A percentile compares a stretch with the other conserved stretches of the same genome.
Conservation (phyloP, 37 sponge, comb jelly and placozoan species). For the Crambe crambe region DNA sequence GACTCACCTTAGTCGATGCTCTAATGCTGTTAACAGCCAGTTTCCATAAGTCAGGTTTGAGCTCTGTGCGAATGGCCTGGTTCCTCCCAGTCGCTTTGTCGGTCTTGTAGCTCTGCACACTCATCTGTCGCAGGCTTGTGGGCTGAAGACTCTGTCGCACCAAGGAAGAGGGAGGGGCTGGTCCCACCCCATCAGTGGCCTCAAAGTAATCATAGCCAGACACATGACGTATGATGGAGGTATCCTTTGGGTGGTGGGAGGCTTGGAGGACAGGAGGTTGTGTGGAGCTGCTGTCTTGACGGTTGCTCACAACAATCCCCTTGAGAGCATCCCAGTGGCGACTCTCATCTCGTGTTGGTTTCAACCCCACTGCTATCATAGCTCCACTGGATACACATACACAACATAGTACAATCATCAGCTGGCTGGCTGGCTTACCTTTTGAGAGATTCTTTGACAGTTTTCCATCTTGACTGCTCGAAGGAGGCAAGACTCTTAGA, state of each 20-base stretch:
- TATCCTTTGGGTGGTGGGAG: constrained; percentile 11
- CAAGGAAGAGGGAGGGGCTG: not conserved
- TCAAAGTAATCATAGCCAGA: not conserved
- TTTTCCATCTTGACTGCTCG: not conserved
- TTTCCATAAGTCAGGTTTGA: constrained; percentile 68
- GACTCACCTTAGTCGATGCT: not conserved
- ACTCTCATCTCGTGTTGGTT: constrained; percentile 17
- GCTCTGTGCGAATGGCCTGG: constrained; percentile 24
- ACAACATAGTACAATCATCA: not conserved
- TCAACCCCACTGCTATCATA: constrained; percentile 34
- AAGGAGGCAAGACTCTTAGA: not conserved
- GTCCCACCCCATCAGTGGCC: not conserved
- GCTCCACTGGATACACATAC: constrained; percentile 13
- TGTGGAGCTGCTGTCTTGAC: no score
- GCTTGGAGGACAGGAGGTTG: not conserved
- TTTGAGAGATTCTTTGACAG: constrained; percentile 1
- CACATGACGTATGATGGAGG: not conserved
- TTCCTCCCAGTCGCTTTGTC: constrained; percentile 29
- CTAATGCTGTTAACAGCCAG: constrained; percentile 8
- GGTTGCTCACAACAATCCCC: constrained; percentile 3
- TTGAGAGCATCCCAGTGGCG: constrained; percentile 44
- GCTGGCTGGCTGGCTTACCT: not conserved
- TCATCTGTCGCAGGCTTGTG: not conserved
- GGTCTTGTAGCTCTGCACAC: not conserved
- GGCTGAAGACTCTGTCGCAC: no score